phyloP scores from a whole-genome alignment of 2,888 invertebrate genomes.

The Lampropteryx suffumata region DNA sequence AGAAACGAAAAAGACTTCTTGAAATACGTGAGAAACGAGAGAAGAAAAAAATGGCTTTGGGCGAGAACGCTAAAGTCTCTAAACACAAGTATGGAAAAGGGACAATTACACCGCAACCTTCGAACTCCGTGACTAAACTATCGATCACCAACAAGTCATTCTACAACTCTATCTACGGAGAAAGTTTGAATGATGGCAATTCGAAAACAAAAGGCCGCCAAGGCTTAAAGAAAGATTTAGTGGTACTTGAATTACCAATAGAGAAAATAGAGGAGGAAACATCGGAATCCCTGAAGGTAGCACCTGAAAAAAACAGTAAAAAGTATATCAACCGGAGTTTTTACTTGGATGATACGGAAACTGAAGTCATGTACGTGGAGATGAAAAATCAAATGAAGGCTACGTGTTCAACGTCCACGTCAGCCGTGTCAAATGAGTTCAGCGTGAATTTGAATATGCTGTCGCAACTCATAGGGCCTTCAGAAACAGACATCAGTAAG shows the following conservation, averaged over 20 bases:
- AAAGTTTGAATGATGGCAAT: slow-evolving; percentile 42
- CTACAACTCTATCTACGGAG: slow-evolving; percentile 74
- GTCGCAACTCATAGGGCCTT: slow-evolving; percentile 40
- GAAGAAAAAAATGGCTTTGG: slow-evolving; percentile 59
- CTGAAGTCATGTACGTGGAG: slow-evolving; percentile 59
- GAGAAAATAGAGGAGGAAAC: slow-evolving; percentile 36
- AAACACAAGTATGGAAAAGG: slow-evolving; percentile 59
- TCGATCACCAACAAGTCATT: slow-evolving; percentile 75
- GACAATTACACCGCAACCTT: slow-evolving; percentile 55
- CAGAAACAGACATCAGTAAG: slow-evolving; percentile 38
- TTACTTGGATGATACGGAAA: slow-evolving; percentile 63
- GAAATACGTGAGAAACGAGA: slow-evolving; percentile 70
- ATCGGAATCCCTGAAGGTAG: slow-evolving; percentile 29
- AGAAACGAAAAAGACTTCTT: slow-evolving; percentile 63
- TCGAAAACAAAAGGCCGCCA: slow-evolving; percentile 40
- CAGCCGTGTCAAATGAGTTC: slow-evolving; percentile 50
- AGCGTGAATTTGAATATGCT: slow-evolving; percentile 42
- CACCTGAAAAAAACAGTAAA: slow-evolving; percentile 40
- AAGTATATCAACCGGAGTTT: slow-evolving; percentile 60
- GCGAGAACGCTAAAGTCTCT: slow-evolving; percentile 58
- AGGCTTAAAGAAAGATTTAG: slow-evolving; percentile 17
- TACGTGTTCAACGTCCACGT: slow-evolving; percentile 45
- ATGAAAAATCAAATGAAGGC: slow-evolving; percentile 38
- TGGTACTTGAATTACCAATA: slow-evolving; percentile 33
- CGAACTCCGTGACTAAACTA: slow-evolving; percentile 70